phyloP scores from a whole-genome alignment of 1,140 invertebrate species.

The Caenorhabditis tropicalis region DNA sequence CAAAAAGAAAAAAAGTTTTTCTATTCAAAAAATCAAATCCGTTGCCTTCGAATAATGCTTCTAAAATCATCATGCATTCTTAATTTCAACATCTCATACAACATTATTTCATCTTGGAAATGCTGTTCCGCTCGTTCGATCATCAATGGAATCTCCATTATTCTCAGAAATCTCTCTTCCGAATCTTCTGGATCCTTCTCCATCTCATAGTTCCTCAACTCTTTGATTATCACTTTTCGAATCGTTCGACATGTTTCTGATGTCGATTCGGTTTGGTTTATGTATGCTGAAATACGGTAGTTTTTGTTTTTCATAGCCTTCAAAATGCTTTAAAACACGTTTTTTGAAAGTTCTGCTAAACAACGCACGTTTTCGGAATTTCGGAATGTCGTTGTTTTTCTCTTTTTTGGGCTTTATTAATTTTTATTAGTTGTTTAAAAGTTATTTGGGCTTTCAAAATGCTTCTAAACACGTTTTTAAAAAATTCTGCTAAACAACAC shows the following conservation, averaged over 20 bases:
- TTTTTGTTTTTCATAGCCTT: too few species aligned
- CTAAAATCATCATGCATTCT: slow-evolving; percentile 4
- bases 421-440: too few species aligned
- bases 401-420: too few species aligned
- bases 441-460: too few species aligned
- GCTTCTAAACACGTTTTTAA: too few species aligned
- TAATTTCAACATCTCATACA: background rate
- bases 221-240: background rate
- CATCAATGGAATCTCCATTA: background rate
- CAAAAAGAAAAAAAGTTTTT: too few species aligned
- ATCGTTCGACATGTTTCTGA: background rate
- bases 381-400: too few species aligned
- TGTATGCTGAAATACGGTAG: background rate
- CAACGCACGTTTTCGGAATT: too few species aligned
- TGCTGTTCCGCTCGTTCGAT: background rate
- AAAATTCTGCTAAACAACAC: too few species aligned
- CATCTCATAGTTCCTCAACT: background rate
- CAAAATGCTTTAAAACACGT: too few species aligned
- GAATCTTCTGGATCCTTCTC: background rate
- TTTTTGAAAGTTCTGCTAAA: too few species aligned
- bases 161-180: background rate
- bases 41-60: background rate
- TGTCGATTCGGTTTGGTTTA: background rate
- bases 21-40: background rate
- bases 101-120: background rate